Conservation (phyloP, 2,113 vertebrate species). For the Mormoops blainvillei region DNA sequence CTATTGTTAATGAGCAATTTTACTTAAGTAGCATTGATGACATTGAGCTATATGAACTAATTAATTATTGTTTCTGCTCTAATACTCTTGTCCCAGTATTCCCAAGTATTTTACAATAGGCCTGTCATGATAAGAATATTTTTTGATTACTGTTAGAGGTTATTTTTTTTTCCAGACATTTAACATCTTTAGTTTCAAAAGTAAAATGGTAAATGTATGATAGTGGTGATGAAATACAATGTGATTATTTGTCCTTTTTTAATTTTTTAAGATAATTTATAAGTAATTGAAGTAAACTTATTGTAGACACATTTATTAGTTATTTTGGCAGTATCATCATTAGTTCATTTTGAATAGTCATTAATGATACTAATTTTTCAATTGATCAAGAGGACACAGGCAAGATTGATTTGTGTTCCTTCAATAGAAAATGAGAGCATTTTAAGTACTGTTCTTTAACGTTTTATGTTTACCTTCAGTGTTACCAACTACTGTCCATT, state of each 20-base stretch:
- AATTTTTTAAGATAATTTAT: conserved; percentile 25
- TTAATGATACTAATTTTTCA: conserved; percentile 11
- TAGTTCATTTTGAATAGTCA: neutral
- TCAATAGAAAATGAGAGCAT: neutral
- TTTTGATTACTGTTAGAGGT: neutral
- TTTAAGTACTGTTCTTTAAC: neutral
- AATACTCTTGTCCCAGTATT: neutral
- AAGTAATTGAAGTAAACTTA: neutral
- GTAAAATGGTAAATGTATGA: neutral
- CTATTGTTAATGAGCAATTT: neutral
- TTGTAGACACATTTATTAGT: neutral
- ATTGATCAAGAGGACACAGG: neutral
- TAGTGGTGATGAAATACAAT: neutral
- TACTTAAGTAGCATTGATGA: neutral
- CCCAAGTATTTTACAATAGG: neutral
- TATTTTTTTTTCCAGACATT: conserved; percentile 18
- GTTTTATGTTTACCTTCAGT: neutral
- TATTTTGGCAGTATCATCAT: neutral
- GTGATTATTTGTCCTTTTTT: neutral
- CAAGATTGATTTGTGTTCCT: neutral
- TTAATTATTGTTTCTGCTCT: neutral
- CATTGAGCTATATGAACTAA: neutral
- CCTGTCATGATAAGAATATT: neutral
- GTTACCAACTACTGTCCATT: neutral
- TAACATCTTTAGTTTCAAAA: conserved; percentile 2